Evolutionary conservation across 2,797 vertebrate genomes (phyloP).

Genomic region (Myotis myotis): DNA sequence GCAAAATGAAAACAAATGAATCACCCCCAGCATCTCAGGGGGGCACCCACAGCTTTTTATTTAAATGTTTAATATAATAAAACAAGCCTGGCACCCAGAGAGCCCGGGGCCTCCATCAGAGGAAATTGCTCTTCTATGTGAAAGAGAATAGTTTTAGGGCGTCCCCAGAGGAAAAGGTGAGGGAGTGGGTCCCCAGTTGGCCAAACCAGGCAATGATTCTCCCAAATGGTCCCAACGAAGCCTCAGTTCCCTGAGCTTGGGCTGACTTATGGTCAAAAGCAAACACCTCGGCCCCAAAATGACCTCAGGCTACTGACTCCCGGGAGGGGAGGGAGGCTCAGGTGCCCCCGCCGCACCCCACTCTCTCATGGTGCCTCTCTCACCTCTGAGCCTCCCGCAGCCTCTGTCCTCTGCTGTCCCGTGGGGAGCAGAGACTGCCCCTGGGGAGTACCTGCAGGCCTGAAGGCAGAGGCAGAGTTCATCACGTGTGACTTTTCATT

Average conservation of each 20-base stretch:
- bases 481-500: too few species aligned
- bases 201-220: accelerated
- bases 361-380: not conserved
- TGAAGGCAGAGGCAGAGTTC: too few species aligned
- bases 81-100: not conserved
- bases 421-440: too few species aligned
- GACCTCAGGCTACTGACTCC: not conserved
- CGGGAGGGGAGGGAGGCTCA: not conserved
- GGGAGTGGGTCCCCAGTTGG: accelerated
- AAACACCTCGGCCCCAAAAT: accelerated
- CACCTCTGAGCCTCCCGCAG: not conserved
- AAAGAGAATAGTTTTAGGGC: not conserved
- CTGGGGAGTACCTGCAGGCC: too few species aligned
- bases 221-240: accelerated
- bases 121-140: conserved; percentile 17
- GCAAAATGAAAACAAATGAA: conserved; percentile 48
- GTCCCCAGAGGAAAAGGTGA: not conserved
- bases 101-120: not conserved
- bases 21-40: not conserved
- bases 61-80: conserved; percentile 53
- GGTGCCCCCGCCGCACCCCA: not conserved
- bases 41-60: conserved; percentile 21
- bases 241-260: accelerated
- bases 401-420: not conserved
- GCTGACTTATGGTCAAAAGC: not conserved